Base-by-base conservation (phyloP, 2,888 invertebrate species). In the Fragum fragum region DNA sequence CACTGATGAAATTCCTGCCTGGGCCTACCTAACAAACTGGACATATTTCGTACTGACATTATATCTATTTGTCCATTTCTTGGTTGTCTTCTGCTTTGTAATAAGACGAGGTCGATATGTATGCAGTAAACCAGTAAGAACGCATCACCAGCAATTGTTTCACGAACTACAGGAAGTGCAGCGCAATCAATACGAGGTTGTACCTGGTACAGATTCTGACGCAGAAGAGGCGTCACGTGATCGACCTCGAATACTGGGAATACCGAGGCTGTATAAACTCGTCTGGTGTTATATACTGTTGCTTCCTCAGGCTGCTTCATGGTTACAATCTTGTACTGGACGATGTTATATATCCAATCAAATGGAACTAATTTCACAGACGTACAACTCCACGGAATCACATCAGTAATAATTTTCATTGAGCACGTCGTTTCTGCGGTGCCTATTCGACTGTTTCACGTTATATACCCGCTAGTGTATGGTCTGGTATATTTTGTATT, bases 1-100 rank as follows among this genome's bases (percentile, higher is more conserved):
- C 29, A 76, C 57, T 16, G 29, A 39, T 11, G 26, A 76, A 16
- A 70, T 86, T 52, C 78, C 91, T 26, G 90, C 89, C 85, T 83
- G 84, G 14, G 91, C 89, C 9, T 93, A 88, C 76, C 87, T 93
- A 26, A 93, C 93, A 16, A 92, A 90, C 79, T 93, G 93, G 93
- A 89, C 92, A 14, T 93, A 92, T 82, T 75, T 89, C 2, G 73
- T 92, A 29, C 86, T 93, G 7, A 85, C 90, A 1, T 29, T 90
- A 11, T 91, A 93, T 69, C 76, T 92, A 18, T 71, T 88, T n/a
- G 26, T 87, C 0, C 88, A 90, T 76, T 81, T 83, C 21, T 28
- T 90, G 0, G 85, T 78, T 9, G 73, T 81, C 7, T 9, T 88
- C 1, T 29, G 87, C 0, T 85, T 83, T 61, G 57, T 69, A 7